phyloP scores from a whole-genome alignment of 2,888 invertebrate genomes.

The Drosophila niveifrons region DNA sequence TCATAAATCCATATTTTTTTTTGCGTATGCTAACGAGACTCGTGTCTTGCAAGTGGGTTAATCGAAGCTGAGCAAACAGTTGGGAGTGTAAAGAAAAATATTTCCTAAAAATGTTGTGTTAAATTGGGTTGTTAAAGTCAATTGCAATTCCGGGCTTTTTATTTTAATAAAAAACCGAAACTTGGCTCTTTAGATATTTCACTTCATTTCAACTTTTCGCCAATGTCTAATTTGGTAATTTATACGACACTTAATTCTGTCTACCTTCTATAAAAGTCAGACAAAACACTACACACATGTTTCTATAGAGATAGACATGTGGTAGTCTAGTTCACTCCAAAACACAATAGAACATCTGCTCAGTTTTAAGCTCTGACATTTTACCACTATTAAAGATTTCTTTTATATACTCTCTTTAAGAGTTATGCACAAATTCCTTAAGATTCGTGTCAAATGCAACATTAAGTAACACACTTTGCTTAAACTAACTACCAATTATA shows the following conservation, averaged over 20 bases:
- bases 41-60: constrained; percentile 2
- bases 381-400: neutral
- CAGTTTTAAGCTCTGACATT: neutral
- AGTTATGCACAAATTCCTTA: neutral
- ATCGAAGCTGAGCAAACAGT: constrained; percentile 36
- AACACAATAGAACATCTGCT: neutral
- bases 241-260: no score
- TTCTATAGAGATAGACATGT: constrained; percentile 1
- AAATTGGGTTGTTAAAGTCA: neutral
- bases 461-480: neutral
- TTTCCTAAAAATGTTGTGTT: neutral
- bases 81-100: neutral
- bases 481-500: constrained; percentile 7
- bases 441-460: neutral
- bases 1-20: neutral
- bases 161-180: no score
- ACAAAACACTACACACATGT: constrained; percentile 1
- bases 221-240: no score
- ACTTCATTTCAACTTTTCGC: no score
- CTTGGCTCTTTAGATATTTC: no score
- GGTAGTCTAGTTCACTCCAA: neutral
- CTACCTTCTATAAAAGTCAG: neutral
- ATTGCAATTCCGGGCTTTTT: no score
- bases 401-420: neutral
- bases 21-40: neutral